Percentiles rank a stretch among this genome's conserved stretches.
These are phyloP conservation scores for Calosoma granatense DNA, from an alignment of 1,140 invertebrate species.

Conservation along the genomic window DNA sequence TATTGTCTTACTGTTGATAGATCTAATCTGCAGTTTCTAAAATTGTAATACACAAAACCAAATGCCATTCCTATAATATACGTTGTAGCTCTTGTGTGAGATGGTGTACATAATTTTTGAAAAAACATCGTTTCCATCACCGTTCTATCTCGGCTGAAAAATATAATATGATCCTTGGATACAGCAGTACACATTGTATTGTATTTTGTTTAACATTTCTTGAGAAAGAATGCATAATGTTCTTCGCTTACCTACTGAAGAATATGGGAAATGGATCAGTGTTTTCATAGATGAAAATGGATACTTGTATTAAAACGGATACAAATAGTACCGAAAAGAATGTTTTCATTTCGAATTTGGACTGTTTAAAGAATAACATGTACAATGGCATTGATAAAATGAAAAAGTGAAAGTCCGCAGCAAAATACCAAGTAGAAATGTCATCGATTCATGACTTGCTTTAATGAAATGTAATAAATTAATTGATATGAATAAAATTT, in stretches of 20 bases:
- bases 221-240: too few relatives aligned
- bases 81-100: background rate
- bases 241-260: background rate
- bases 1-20: background rate
- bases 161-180: too few relatives aligned
- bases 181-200: too few relatives aligned
- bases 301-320: background rate
- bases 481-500: background rate
- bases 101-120: background rate
- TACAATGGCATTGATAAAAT: background rate
- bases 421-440: conserved; percentile 57
- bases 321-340: background rate
- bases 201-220: too few relatives aligned
- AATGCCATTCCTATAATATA: background rate
- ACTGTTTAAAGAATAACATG: background rate
- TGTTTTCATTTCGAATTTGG: background rate
- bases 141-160: too few relatives aligned
- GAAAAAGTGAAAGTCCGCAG: conserved; percentile 57
- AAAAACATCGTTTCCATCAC: too few relatives aligned
- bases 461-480: conserved; percentile 34
- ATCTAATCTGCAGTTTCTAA: background rate
- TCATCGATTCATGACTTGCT: conserved; percentile 38
- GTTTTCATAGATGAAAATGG: background rate
- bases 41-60: background rate
- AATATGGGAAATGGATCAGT: background rate